A percentile compares a stretch with the other conserved stretches of the same genome.
phyloP scores from a whole-genome alignment of 2,888 invertebrate genomes.

The Pollenia griseotomentosa region DNA sequence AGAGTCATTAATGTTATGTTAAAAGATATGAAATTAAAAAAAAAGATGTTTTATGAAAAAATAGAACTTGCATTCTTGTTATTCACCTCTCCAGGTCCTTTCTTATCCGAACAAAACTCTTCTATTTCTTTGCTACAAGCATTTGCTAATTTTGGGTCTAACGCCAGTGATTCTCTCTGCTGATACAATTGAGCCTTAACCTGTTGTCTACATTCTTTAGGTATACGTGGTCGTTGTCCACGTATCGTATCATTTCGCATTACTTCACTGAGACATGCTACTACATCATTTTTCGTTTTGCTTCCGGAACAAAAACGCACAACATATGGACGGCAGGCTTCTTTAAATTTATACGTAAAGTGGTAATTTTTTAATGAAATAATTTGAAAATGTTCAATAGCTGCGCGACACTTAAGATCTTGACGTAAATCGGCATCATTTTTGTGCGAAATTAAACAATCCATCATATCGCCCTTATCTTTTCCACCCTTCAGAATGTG shows the following conservation, averaged over 20 bases:
- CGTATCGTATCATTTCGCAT: constrained; percentile 94
- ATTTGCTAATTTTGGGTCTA: constrained; percentile 93
- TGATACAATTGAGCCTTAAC: constrained; percentile 95
- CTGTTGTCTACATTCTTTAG: constrained; percentile 95
- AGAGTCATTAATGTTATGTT: neutral
- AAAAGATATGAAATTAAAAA: constrained; percentile 54
- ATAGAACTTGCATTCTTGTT: constrained; percentile 78
- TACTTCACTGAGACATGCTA: constrained; percentile 90
- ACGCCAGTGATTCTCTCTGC: constrained; percentile 94
- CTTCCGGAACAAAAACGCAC: constrained; percentile 88
- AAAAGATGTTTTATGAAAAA: constrained; percentile 51
- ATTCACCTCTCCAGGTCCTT: constrained; percentile 87
- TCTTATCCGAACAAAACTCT: constrained; percentile 88
- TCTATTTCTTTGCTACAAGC: constrained; percentile 93
- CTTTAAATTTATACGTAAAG: constrained; percentile 97
- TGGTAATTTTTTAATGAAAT: constrained; percentile 96
- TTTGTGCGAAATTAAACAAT: constrained; percentile 96
- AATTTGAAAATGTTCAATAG: constrained; percentile 98
- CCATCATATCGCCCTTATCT: constrained; percentile 94
- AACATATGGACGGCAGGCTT: constrained; percentile 94
- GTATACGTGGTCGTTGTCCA: constrained; percentile 90
- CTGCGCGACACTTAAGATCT: constrained; percentile 93
- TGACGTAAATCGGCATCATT: constrained; percentile 92
- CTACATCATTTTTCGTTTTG: constrained; percentile 90
- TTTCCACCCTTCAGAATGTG: constrained; percentile 88